These are phyloP conservation scores for Ictalurus punctatus DNA, from an alignment of 2,113 vertebrate genomes.

Conservation along the genomic window DNA sequence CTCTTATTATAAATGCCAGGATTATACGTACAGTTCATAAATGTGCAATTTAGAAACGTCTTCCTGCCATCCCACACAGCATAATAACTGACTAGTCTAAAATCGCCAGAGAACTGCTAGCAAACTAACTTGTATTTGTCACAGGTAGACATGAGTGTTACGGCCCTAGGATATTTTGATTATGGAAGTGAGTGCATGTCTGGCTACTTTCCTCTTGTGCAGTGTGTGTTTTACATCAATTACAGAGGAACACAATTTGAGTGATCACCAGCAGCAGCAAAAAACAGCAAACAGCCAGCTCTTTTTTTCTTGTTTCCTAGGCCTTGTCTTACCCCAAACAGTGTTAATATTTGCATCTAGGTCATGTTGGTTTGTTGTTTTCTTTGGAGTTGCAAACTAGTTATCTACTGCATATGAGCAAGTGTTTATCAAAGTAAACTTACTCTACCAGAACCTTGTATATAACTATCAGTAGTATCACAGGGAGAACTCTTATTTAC, in stretches of 20 bases:
- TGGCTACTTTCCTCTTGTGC: background rate
- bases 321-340: background rate
- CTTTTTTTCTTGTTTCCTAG: background rate
- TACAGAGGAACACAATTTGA: too few relatives aligned
- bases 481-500: background rate
- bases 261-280: too few relatives aligned
- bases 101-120: background rate
- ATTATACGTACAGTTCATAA: background rate
- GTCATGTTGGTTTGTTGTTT: background rate
- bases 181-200: background rate
- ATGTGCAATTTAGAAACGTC: background rate
- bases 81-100: background rate
- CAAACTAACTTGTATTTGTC: background rate
- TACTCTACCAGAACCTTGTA: background rate
- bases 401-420: background rate
- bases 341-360: background rate
- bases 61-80: background rate
- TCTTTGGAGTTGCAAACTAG: background rate
- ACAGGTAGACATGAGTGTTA: background rate
- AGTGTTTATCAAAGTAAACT: background rate
- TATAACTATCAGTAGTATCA: background rate
- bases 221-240: background rate
- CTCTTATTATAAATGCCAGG: background rate
- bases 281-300: background rate
- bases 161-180: background rate